Evolutionary conservation across 2,888 invertebrate species (phyloP).

Genomic region (Ephialtes manifestator): DNA sequence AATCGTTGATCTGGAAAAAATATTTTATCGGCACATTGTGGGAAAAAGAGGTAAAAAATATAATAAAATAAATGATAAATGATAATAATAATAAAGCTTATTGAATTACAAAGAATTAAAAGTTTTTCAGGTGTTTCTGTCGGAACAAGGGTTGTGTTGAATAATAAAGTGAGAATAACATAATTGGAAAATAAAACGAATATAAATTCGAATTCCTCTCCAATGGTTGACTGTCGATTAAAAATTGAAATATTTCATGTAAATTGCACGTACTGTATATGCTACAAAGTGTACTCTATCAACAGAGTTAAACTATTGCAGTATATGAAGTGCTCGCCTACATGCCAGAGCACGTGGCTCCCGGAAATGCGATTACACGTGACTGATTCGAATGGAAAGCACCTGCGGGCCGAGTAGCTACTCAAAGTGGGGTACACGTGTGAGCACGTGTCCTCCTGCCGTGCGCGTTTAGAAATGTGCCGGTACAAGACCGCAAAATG

Average conservation of each 20-base stretch:
- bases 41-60: too few species aligned
- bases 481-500: constrained; percentile 33
- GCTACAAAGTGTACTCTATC: not conserved
- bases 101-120: too few species aligned
- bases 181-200: too few species aligned
- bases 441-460: constrained; percentile 46
- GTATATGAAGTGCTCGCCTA: constrained; percentile 43
- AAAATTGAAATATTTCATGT: not conserved
- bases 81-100: too few species aligned
- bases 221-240: not conserved
- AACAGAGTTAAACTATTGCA: not conserved
- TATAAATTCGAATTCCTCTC: not conserved
- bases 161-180: too few species aligned
- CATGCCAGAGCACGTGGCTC: constrained; percentile 17
- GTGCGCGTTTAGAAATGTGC: constrained; percentile 29
- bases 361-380: constrained; percentile 61
- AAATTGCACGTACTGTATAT: not conserved
- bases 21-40: too few species aligned
- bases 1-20: too few species aligned
- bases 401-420: constrained; percentile 29
- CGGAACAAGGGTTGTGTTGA: too few species aligned
- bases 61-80: too few species aligned
- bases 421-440: constrained; percentile 30
- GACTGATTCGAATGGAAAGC: constrained; percentile 63
- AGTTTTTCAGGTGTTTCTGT: too few species aligned